These are phyloP conservation scores for Recurvirostra avosetta DNA, from an alignment of 2,113 vertebrate species.

Conservation along the genomic window DNA sequence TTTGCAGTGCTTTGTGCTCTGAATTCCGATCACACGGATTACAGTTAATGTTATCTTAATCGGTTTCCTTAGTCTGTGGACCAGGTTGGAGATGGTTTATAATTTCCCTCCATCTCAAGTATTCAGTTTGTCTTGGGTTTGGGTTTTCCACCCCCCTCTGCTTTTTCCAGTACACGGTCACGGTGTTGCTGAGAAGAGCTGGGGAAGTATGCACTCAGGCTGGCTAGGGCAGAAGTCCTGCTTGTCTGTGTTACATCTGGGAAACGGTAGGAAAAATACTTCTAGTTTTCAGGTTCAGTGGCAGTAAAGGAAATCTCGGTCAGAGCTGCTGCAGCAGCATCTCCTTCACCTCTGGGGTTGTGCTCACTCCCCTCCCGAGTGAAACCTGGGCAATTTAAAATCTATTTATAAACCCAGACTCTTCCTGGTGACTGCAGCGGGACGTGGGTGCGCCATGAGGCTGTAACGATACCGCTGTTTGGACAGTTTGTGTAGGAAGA, in stretches of 20 bases:
- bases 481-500: neutral
- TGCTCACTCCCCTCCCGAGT: neutral
- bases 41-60: constrained; percentile 21
- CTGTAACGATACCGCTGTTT: neutral
- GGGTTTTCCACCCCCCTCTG: neutral
- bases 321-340: neutral
- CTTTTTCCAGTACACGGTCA: neutral
- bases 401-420: neutral
- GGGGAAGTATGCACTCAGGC: neutral
- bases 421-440: neutral
- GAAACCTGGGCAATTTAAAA: neutral
- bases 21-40: neutral
- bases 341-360: neutral
- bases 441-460: accelerated
- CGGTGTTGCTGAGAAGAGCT: neutral
- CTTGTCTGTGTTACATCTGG: neutral
- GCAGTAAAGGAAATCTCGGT: neutral
- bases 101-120: neutral
- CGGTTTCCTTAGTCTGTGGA: neutral
- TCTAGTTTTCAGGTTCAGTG: neutral
- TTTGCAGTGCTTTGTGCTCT: constrained; percentile 25
- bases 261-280: neutral
- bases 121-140: neutral
- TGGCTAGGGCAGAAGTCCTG: neutral
- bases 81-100: neutral